Conservation (phyloP, 2,888 invertebrate species). For the Cataglyphis livida region DNA sequence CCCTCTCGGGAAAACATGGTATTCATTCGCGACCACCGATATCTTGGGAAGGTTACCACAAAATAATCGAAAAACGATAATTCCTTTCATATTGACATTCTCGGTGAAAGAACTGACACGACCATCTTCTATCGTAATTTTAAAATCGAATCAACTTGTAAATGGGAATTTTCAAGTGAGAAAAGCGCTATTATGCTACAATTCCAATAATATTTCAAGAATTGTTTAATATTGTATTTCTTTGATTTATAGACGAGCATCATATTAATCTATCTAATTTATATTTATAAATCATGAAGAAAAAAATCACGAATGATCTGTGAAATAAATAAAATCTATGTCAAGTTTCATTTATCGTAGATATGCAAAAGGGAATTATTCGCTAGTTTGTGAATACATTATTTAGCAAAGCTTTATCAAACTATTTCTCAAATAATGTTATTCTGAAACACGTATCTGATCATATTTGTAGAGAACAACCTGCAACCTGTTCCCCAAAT, state of each 20-base stretch:
- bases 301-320: background rate
- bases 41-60: conserved; percentile 39
- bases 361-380: conserved; percentile 21
- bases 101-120: background rate
- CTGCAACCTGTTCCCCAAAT: background rate
- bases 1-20: conserved; percentile 13
- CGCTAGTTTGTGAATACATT: conserved; percentile 25
- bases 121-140: conserved; percentile 11
- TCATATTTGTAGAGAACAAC: background rate
- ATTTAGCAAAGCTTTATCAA: conserved; percentile 7
- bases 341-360: background rate
- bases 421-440: conserved; percentile 24
- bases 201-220: background rate
- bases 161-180: background rate
- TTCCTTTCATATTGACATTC: conserved; percentile 20
- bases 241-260: background rate
- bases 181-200: background rate
- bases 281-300: background rate
- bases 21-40: conserved; percentile 37
- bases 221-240: background rate
- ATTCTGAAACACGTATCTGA: conserved; percentile 5
- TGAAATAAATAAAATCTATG: background rate
- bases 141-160: conserved; percentile 8
- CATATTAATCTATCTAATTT: background rate
- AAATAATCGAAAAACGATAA: conserved; percentile 48